phyloP scores from a whole-genome alignment of 2,888 invertebrate genomes.

The Agrenia bidenticulata region DNA sequence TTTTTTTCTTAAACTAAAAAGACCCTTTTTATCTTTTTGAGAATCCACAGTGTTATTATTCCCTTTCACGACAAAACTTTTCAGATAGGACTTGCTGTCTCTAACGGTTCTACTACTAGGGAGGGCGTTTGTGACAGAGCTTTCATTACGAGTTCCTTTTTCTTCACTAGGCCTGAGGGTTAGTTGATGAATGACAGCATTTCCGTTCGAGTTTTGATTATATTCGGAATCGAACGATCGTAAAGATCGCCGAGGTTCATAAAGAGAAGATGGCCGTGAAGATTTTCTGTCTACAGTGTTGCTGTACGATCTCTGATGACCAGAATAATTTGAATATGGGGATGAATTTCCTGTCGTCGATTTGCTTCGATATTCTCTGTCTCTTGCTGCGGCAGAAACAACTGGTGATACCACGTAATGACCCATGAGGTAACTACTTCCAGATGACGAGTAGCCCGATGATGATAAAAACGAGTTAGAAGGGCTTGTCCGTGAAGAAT shows the following conservation, averaged over 20 bases:
- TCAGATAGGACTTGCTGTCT: neutral
- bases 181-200: slow-evolving; percentile 13
- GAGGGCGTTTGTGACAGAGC: neutral
- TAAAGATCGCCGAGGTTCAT: slow-evolving; percentile 17
- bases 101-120: neutral
- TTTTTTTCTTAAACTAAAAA: slow-evolving; percentile 23
- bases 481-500: slow-evolving; percentile 9
- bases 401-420: slow-evolving; percentile 38
- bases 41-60: neutral
- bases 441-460: slow-evolving; percentile 11
- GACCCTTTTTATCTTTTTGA: slow-evolving; percentile 7
- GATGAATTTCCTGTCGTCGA: neutral
- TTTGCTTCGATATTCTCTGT: slow-evolving; percentile 6
- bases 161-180: slow-evolving; percentile 6
- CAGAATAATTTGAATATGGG: slow-evolving; percentile 2
- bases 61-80: neutral
- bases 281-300: slow-evolving; percentile 10
- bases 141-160: slow-evolving; percentile 1
- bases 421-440: slow-evolving; percentile 41
- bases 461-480: slow-evolving; percentile 7
- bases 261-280: slow-evolving; percentile 30
- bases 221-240: slow-evolving; percentile 10
- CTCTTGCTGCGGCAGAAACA: slow-evolving; percentile 1
- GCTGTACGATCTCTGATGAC: slow-evolving; percentile 25
- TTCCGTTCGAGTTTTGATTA: slow-evolving; percentile 1